Base-by-base conservation (phyloP, 2,797 vertebrate species). In the Fratercula arctica region DNA sequence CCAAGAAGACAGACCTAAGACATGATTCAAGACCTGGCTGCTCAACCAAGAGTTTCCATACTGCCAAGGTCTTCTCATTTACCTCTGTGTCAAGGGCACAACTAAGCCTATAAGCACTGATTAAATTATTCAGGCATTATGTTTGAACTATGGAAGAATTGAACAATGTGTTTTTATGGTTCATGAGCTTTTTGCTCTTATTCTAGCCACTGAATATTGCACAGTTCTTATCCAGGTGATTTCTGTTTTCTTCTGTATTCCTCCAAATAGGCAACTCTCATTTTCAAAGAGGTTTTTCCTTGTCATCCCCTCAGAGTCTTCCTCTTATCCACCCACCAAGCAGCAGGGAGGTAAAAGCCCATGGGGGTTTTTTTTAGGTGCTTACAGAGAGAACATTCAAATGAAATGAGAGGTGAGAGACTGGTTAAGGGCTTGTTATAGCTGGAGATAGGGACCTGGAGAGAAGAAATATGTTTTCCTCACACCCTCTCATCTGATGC, bases 361-460 rank as follows among this genome's bases (percentile, higher is more conserved):
- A 25, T 11, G 10, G 3, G 5, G 2, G 3, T 0, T 4, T 17
- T 43, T 53, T 50, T 46, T 20, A 33, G 20, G 5, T 46, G 17
- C 4, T 79, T 64, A 35, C 20, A 60, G 39, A 43, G 12, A 72
- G 5, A 64, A 11, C 9, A 50, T n/a, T 59, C 24, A 63, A 37
- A 43, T 35, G 0, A 86, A 89, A 59, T 33, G 20, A 78, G 28
- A 57, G 4, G 6, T 41, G 13, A 69, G 26, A 70, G 37, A 31
- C 28, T 24, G 17, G 3, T 11, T 41, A 15, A 88, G 5, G 37
- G 10, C 3, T 53, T 89, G 21, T 50, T 86, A 70, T 54, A 86
- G 17, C 11, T 54, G 31, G 21, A 75, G 7, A 35, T 11, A n/a
- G 4, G 13, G 4, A 46, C n/a, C 53, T 60, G 18, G 24, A 53